Percentiles rank a stretch among this genome's conserved stretches.
Evolutionary conservation across 1,140 invertebrate genomes (phyloP).

Genomic region (Akabosia matsudoensis): DNA sequence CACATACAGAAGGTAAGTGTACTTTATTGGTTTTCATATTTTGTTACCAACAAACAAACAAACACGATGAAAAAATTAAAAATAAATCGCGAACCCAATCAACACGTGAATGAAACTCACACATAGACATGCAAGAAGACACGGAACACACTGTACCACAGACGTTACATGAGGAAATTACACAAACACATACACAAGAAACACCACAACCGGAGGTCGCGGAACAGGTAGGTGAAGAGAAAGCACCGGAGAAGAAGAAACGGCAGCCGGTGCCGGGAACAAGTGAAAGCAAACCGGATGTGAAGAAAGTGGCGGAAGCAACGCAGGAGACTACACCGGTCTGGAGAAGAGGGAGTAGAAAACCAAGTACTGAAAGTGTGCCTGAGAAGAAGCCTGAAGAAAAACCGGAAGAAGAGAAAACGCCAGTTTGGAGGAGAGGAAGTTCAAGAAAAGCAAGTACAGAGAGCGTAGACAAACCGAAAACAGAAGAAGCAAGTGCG

Average conservation of each 20-base stretch:
- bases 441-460: constrained; percentile 21
- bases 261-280: constrained; percentile 42
- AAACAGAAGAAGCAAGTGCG: constrained; percentile 26
- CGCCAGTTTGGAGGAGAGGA: constrained; percentile 51
- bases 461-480: constrained; percentile 48
- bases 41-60: background rate
- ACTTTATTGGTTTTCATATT: background rate
- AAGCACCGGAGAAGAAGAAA: background rate
- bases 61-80: background rate
- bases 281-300: constrained; percentile 49
- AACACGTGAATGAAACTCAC: too few relatives aligned
- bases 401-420: constrained; percentile 50
- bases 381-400: constrained; percentile 48
- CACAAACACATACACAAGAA: background rate
- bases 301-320: constrained; percentile 31
- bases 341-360: background rate
- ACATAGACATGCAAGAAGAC: too few relatives aligned
- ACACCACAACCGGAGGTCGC: constrained; percentile 18
- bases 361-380: constrained; percentile 18
- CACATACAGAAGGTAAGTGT: background rate
- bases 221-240: constrained; percentile 30
- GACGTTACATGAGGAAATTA: too few relatives aligned
- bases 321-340: background rate
- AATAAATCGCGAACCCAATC: too few relatives aligned
- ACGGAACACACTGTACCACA: too few relatives aligned